Percentiles rank a stretch among this genome's conserved stretches.
phyloP scores from a whole-genome alignment of 1,140 invertebrate genomes.

The Cataglyphis hispanica region DNA sequence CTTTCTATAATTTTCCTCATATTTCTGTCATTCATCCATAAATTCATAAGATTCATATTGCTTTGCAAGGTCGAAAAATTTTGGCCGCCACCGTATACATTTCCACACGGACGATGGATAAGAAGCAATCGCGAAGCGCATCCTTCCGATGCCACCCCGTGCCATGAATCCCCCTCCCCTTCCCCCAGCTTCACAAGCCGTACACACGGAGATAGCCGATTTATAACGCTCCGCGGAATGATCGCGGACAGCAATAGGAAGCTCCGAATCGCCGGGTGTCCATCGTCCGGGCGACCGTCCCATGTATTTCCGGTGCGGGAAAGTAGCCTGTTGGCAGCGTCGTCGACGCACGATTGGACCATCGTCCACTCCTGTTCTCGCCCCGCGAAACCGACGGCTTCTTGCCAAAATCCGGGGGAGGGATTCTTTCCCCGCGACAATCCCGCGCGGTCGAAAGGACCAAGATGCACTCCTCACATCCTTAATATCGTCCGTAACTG shows the following conservation, averaged over 20 bases:
- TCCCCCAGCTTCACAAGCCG: slow-evolving; percentile 48
- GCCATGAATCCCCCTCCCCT: slow-evolving; percentile 20
- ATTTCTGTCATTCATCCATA: background rate
- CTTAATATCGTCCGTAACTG: slow-evolving; percentile 9
- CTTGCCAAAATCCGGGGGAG: slow-evolving; percentile 59
- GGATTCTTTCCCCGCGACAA: slow-evolving; percentile 24
- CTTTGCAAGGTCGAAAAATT: slow-evolving; percentile 5
- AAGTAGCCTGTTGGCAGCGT: slow-evolving; percentile 67
- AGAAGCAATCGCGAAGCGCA: slow-evolving; percentile 46
- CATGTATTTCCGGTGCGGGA: slow-evolving; percentile 45
- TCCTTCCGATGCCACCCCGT: slow-evolving; percentile 52
- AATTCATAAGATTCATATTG: background rate
- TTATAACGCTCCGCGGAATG: slow-evolving; percentile 51
- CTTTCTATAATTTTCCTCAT: background rate
- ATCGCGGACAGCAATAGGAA: slow-evolving; percentile 64
- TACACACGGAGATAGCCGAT: slow-evolving; percentile 36
- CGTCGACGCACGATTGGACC: slow-evolving; percentile 55
- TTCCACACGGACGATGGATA: slow-evolving; percentile 11
- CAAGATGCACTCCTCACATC: background rate
- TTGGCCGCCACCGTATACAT: background rate
- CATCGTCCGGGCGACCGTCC: slow-evolving; percentile 53
- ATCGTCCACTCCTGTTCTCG: slow-evolving; percentile 63
- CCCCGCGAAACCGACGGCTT: slow-evolving; percentile 51
- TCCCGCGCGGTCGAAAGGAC: background rate
- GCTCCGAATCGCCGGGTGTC: slow-evolving; percentile 64